Evolutionary conservation across 2,888 invertebrate species (phyloP).

Genomic region (Lasioglossum morio): DNA sequence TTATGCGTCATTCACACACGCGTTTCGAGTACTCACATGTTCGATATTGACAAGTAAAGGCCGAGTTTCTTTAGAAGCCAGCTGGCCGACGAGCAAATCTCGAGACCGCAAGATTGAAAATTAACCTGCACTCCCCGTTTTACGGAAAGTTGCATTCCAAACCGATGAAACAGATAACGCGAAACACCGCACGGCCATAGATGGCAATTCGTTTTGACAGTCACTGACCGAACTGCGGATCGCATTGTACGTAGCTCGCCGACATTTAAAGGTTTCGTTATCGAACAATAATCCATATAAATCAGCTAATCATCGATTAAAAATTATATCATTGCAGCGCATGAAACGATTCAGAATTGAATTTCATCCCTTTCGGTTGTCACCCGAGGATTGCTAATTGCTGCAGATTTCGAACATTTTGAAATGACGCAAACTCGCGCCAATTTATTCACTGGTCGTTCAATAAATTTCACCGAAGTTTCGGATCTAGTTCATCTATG

Average conservation of each 20-base stretch:
- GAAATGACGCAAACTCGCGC: slow-evolving; percentile 39
- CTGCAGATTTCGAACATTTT: slow-evolving; percentile 1
- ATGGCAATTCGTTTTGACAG: slow-evolving; percentile 47
- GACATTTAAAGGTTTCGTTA: neutral
- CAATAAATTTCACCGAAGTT: neutral
- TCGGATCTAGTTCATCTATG: slow-evolving; percentile 19
- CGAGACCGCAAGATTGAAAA: slow-evolving; percentile 75
- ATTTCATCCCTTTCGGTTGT: neutral
- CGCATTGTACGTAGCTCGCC: neutral
- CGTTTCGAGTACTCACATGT: slow-evolving; percentile 71
- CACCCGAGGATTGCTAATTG: neutral
- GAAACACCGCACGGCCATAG: slow-evolving; percentile 52
- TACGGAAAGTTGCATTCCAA: slow-evolving; percentile 78
- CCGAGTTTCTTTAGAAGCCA: slow-evolving; percentile 76
- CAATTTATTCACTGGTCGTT: neutral
- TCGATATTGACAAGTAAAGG: slow-evolving; percentile 75
- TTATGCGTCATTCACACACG: neutral
- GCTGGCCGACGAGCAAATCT: slow-evolving; percentile 76
- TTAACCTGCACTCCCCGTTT: slow-evolving; percentile 75
- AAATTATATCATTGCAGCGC: neutral
- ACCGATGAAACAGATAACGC: slow-evolving; percentile 60
- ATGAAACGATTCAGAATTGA: neutral
- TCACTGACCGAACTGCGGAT: slow-evolving; percentile 27
- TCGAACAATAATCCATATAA: neutral
- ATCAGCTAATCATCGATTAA: neutral